phyloP scores from a whole-genome alignment of 2,888 invertebrate genomes.

The Agrilus biguttatus region DNA sequence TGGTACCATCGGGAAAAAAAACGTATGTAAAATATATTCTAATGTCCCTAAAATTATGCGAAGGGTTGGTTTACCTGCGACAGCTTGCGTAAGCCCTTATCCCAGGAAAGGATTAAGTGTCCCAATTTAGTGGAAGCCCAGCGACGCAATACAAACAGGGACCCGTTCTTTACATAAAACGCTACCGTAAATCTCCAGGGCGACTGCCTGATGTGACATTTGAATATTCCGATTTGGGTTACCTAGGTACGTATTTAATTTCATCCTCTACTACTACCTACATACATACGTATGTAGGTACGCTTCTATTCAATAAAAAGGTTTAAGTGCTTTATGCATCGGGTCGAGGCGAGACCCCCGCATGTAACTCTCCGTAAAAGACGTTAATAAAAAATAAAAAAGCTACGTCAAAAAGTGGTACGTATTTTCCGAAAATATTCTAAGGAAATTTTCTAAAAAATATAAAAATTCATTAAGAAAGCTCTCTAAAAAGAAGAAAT shows the following conservation, averaged over 20 bases:
- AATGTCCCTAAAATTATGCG: slow-evolving; percentile 22
- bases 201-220: slow-evolving; percentile 15
- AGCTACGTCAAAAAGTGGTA: too few species aligned
- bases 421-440: too few species aligned
- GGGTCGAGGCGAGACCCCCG: too few species aligned
- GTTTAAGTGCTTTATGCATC: too few species aligned
- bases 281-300: too few species aligned
- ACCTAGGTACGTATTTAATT: slow-evolving; percentile 5
- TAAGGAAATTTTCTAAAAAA: too few species aligned
- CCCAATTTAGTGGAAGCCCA: slow-evolving; percentile 10
- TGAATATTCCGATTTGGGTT: slow-evolving; percentile 18
- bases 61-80: slow-evolving; percentile 17
- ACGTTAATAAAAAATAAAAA: too few species aligned
- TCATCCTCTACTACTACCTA: too few species aligned
- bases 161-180: not conserved
- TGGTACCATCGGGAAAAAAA: slow-evolving; percentile 1
- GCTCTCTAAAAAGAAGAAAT: too few species aligned
- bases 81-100: slow-evolving; percentile 15
- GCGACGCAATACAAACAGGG: not conserved
- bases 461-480: too few species aligned
- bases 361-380: too few species aligned
- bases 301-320: too few species aligned
- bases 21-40: slow-evolving; percentile 16
- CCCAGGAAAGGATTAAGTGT: slow-evolving; percentile 22
- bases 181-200: slow-evolving; percentile 3